Evolutionary conservation across 2,888 invertebrate species (phyloP), one percentile per base, ranked within the genome.

Genomic region (Druceiella hillmani): DNA sequence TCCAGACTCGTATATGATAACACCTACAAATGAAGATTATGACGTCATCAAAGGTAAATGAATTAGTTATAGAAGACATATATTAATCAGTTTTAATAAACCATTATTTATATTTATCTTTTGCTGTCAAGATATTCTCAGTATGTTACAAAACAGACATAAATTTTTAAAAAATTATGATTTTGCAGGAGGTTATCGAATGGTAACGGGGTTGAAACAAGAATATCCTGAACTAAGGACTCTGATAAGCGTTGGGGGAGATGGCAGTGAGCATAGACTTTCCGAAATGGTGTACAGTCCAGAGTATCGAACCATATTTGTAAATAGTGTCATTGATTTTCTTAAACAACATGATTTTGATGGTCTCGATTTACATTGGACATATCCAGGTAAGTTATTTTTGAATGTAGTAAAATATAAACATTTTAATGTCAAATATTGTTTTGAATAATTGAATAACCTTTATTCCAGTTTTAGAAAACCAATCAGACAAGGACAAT

Each of bases 311-410:
- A 64, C 70, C 31, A 68, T 68, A 47, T 83, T 86, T 53, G 76
- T 81, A 10, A 65, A 74, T 22, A 81, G 84, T 25, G 75, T 81
- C 1, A 56, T 84, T 1, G 62, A 64, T 27, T 83, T 85, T 51
- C 55, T 87, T 32, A 71, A 75, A 38, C 71, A 77, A 39, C 76
- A 84, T 49, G 76, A 78, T 38, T 88, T 91, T 52, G 89, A 91
- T 56, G 91, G 91, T 1, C 62, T 89, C 7, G 88, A 89, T 53
- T 66, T 90, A 3, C 83, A 89, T 51, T 89, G 84, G 83, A 77
- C 82, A 45, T 84, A 83, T 56, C 81, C 84, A 49, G 79, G 71
- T 70, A 58, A 40, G 36, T 24, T 7, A n/a, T n/a, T n/a, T n/a
- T n/a, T n/a, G n/a, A n/a, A n/a, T n/a, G n/a, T n/a, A n/a, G n/a